A percentile compares a stretch with the other conserved stretches of the same genome.
These are phyloP conservation scores for Gallinago stenura DNA, from an alignment of 2,797 vertebrate genomes.

Conservation along the genomic window DNA sequence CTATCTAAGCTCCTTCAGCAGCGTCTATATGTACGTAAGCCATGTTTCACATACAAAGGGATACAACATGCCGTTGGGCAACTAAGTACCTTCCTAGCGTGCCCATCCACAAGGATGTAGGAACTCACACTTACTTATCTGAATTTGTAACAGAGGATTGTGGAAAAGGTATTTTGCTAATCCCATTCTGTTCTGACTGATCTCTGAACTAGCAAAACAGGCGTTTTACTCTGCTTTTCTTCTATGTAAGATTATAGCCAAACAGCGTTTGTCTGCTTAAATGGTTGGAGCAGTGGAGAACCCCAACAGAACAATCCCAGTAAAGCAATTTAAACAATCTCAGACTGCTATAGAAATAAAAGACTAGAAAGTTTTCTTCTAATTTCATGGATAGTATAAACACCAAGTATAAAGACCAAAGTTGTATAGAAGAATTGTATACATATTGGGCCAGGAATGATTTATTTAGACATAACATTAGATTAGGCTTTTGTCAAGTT, in stretches of 20 bases:
- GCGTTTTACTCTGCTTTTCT: not conserved
- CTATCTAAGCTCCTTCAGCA: not conserved
- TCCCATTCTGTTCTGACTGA: not conserved
- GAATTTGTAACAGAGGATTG: conserved; percentile 1
- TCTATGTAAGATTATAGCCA: not conserved
- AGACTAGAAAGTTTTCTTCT: conserved; percentile 20
- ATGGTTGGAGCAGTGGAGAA: not conserved
- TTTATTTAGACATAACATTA: not conserved
- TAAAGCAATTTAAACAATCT: conserved; percentile 33
- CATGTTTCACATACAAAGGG: not conserved
- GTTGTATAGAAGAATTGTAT: not conserved
- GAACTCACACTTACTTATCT: not conserved
- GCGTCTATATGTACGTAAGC: too few species aligned
- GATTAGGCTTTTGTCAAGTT: not conserved
- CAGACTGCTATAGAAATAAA: conserved; percentile 1
- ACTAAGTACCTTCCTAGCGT: not conserved
- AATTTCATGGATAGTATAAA: conserved; percentile 22
- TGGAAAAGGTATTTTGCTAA: not conserved
- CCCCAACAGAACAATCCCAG: not conserved
- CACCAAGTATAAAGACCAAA: not conserved
- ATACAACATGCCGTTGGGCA: not conserved
- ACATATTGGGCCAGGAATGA: not conserved
- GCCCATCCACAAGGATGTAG: not conserved
- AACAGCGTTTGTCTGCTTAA: not conserved
- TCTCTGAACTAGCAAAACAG: not conserved